These are phyloP conservation scores for Drosophila glabriapex DNA, from an alignment of 2,888 invertebrate genomes.

Conservation along the genomic window DNA sequence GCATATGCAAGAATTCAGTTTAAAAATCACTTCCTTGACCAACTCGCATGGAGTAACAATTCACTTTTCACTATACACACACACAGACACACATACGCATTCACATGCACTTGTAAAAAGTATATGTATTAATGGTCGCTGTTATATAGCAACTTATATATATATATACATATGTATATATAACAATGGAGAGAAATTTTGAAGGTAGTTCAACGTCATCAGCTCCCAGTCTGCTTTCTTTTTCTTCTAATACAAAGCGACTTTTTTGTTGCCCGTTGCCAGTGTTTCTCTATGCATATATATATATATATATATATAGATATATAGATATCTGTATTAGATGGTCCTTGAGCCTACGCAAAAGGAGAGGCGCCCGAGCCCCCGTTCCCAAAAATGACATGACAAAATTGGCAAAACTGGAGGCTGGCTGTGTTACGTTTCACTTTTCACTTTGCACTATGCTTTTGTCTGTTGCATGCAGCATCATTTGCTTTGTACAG, in stretches of 20 bases:
- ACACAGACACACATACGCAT: conserved; percentile 7
- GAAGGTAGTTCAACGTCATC: conserved; percentile 72
- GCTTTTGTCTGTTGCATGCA: conserved; percentile 1
- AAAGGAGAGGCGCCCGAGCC: conserved; percentile 25
- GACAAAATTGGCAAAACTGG: conserved; percentile 48
- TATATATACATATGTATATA: neutral
- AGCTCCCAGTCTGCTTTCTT: conserved; percentile 67
- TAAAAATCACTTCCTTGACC: conserved; percentile 25
- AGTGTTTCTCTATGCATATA: conserved; percentile 3
- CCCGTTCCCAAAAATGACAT: conserved; percentile 34
- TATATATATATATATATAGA: conserved; percentile 1
- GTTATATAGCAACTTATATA: conserved; percentile 23
- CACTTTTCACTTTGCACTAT: conserved; percentile 57
- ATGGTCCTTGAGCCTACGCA: conserved; percentile 54
- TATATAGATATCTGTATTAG: neutral
- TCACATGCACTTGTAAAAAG: neutral
- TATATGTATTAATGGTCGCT: neutral
- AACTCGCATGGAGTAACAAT: conserved; percentile 13
- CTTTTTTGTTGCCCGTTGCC: conserved; percentile 2
- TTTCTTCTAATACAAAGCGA: conserved; percentile 58
- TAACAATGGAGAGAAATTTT: conserved; percentile 53
- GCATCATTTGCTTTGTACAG: neutral
- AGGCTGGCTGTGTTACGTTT: conserved; percentile 67
- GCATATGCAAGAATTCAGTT: conserved; percentile 38
- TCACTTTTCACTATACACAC: conserved; percentile 5